Percentiles rank a stretch among this genome's conserved stretches.
phyloP scores from a whole-genome alignment of 1,140 invertebrate species.

The Mamestra configurata region DNA sequence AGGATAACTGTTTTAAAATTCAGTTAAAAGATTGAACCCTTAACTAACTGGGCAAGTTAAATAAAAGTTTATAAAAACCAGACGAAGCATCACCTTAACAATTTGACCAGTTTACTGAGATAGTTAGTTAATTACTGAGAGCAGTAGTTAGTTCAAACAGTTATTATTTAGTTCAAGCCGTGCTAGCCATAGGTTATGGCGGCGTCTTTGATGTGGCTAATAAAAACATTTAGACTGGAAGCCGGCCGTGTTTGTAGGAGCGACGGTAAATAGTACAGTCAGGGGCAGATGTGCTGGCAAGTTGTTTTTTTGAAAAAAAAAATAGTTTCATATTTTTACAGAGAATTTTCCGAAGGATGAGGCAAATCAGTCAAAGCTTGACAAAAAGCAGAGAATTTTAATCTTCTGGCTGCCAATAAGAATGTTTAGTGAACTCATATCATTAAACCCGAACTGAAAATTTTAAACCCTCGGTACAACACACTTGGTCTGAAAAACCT shows the following conservation, averaged over 20 bases:
- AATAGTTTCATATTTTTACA: too few species aligned
- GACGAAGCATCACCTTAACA: not conserved
- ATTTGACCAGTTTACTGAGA: not conserved
- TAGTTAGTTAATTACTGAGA: conserved; percentile 9
- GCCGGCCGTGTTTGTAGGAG: conserved; percentile 31
- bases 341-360: too few species aligned
- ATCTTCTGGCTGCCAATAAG: too few species aligned
- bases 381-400: too few species aligned
- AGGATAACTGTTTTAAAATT: too few species aligned
- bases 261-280: conserved; percentile 31
- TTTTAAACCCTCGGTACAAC: too few species aligned
- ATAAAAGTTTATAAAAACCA: not conserved
- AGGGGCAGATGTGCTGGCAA: not conserved
- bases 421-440: too few species aligned
- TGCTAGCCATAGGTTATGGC: conserved; percentile 36
- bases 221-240: conserved; percentile 50
- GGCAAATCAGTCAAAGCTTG: too few species aligned
- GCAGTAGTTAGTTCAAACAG: conserved; percentile 20
- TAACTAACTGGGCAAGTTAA: too few species aligned
- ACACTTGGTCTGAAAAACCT: too few species aligned
- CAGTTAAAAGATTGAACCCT: too few species aligned
- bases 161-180: conserved; percentile 3
- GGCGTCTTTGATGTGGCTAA: conserved; percentile 38
- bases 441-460: too few species aligned
- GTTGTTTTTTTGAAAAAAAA: not conserved